Evolutionary conservation across 1,140 invertebrate species (phyloP).

Genomic region (Diachasmimorpha longicaudata): DNA sequence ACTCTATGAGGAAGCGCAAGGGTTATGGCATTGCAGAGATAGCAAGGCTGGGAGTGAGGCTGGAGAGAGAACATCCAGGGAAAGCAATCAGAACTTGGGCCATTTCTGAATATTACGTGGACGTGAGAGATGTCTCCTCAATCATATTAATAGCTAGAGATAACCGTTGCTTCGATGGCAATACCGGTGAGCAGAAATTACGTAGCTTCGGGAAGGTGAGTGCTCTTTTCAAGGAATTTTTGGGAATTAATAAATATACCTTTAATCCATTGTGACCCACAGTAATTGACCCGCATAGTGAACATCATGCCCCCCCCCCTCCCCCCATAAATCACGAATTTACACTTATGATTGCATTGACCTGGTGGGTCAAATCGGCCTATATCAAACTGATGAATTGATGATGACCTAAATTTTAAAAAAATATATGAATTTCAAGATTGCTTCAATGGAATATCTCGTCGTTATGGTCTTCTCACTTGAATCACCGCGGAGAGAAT

Average conservation of each 20-base stretch:
- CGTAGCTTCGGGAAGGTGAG: not conserved
- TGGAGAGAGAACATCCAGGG: constrained; percentile 24
- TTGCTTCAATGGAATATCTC: no score
- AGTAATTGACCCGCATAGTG: no score
- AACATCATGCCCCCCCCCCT: no score
- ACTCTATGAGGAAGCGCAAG: constrained; percentile 29
- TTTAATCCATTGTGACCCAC: no score
- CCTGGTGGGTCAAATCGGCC: no score
- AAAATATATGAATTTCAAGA: not conserved
- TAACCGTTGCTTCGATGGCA: constrained; percentile 57
- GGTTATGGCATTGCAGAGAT: constrained; percentile 57
- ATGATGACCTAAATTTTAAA: not conserved
- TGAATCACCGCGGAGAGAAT: no score
- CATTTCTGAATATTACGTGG: constrained; percentile 62
- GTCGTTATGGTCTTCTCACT: not conserved
- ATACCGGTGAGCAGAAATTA: constrained; percentile 2
- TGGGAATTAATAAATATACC: no score
- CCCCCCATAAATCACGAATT: no score
- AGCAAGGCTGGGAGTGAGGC: constrained; percentile 47
- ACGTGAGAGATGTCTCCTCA: constrained; percentile 63
- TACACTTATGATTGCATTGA: no score
- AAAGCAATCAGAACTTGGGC: constrained; percentile 64
- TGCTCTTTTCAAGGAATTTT: not conserved
- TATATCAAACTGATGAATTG: no score
- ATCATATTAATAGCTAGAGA: constrained; percentile 63